Evolutionary conservation across 2,888 invertebrate genomes (phyloP).

Genomic region (Hypena proboscidalis): DNA sequence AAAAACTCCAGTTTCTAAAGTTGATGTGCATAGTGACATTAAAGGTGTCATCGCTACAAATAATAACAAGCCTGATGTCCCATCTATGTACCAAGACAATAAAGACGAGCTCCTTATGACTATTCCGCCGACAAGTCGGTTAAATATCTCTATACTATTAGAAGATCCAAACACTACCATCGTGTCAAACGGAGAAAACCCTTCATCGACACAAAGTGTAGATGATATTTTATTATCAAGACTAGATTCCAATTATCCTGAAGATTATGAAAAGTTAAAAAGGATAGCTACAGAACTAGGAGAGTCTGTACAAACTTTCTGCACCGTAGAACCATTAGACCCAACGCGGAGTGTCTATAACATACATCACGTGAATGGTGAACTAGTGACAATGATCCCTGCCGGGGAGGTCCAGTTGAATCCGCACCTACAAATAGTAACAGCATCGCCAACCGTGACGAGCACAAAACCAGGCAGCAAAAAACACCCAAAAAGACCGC

Average conservation of each 20-base stretch:
- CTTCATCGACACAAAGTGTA: slow-evolving; percentile 85
- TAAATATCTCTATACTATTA: slow-evolving; percentile 79
- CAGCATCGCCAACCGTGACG: slow-evolving; percentile 86
- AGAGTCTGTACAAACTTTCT: slow-evolving; percentile 90
- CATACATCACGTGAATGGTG: slow-evolving; percentile 79
- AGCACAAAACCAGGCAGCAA: slow-evolving; percentile 87
- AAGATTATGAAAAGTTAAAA: slow-evolving; percentile 94
- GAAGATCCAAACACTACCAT: slow-evolving; percentile 76
- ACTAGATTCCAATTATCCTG: slow-evolving; percentile 88
- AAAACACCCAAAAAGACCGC: slow-evolving; percentile 88
- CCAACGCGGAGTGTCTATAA: slow-evolving; percentile 83
- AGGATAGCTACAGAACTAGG: slow-evolving; percentile 93
- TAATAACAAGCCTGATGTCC: slow-evolving; percentile 78
- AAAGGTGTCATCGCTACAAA: slow-evolving; percentile 76
- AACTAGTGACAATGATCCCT: slow-evolving; percentile 79
- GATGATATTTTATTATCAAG: slow-evolving; percentile 90
- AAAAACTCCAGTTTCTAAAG: slow-evolving; percentile 79
- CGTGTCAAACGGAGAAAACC: slow-evolving; percentile 79
- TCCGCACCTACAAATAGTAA: slow-evolving; percentile 84
- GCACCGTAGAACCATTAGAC: slow-evolving; percentile 84
- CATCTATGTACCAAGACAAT: slow-evolving; percentile 84
- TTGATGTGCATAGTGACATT: slow-evolving; percentile 70
- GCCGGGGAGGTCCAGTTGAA: slow-evolving; percentile 75
- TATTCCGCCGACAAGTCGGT: slow-evolving; percentile 69
- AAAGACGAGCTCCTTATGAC: slow-evolving; percentile 76